A percentile compares a stretch with the other conserved stretches of the same genome.
phyloP scores from a whole-genome alignment of 2,113 vertebrate genomes.

The Anseranas semipalmata region DNA sequence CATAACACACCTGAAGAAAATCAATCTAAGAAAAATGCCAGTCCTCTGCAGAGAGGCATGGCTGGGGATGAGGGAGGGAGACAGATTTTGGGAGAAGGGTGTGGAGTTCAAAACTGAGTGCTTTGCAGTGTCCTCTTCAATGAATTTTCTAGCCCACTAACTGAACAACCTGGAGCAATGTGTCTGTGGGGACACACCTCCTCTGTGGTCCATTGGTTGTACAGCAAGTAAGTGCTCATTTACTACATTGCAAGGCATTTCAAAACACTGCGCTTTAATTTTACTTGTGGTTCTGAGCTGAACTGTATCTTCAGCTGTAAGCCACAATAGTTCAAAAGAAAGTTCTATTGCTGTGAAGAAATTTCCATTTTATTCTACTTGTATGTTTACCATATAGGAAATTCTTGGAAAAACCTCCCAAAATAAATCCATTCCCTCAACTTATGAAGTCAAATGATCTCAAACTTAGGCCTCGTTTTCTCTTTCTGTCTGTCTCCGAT shows the following conservation, averaged over 20 bases:
- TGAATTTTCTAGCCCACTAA: neutral
- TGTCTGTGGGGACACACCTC: neutral
- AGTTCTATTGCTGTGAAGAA: neutral
- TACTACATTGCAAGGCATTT: neutral
- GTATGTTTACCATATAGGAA: neutral
- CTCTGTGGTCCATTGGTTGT: rapidly evolving
- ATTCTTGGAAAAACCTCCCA: neutral
- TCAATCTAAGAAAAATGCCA: neutral
- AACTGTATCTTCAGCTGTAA: neutral
- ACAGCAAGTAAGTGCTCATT: neutral
- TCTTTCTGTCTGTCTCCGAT: neutral
- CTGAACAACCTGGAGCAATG: neutral
- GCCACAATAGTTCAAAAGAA: neutral
- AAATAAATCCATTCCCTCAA: neutral
- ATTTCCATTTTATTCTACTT: neutral
- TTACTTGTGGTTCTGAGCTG: neutral
- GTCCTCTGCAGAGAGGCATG: neutral
- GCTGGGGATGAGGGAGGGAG: neutral
- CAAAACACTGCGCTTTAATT: neutral
- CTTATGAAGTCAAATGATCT: neutral
- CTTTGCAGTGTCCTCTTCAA: neutral
- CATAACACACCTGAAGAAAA: neutral
- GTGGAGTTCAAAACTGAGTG: neutral
- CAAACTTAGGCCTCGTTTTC: neutral
- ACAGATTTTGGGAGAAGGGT: rapidly evolving